Evolutionary conservation across 2,797 vertebrate species (phyloP).

Genomic region (Aplochiton taeniatus): DNA sequence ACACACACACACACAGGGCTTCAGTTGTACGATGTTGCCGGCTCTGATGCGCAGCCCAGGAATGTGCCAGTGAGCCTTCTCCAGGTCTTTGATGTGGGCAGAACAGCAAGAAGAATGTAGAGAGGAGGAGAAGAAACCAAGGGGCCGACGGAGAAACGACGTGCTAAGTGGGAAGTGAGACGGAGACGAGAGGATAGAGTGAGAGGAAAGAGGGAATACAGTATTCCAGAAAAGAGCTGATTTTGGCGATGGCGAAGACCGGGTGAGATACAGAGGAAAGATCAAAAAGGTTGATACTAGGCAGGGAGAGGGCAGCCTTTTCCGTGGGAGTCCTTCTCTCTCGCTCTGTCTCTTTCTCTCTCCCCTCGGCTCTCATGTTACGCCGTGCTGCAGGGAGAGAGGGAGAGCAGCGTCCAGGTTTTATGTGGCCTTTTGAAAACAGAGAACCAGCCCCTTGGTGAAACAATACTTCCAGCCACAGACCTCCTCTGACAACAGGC

Average conservation of each 20-base stretch:
- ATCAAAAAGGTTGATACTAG: slow-evolving; percentile 34
- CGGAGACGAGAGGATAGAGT: slow-evolving; percentile 39
- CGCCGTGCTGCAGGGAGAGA: slow-evolving; percentile 59
- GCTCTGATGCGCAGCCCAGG: slow-evolving; percentile 59
- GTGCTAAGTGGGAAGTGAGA: slow-evolving; percentile 34
- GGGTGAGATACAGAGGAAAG: slow-evolving; percentile 47
- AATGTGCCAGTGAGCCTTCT: slow-evolving; percentile 70
- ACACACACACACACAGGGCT: slow-evolving; percentile 62
- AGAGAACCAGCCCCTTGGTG: slow-evolving; percentile 65
- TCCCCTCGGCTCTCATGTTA: slow-evolving; percentile 70
- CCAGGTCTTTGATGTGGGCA: slow-evolving; percentile 76
- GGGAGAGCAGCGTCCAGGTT: slow-evolving; percentile 62
- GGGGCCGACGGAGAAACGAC: neutral
- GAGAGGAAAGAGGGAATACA: slow-evolving; percentile 2
- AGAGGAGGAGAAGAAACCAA: slow-evolving; percentile 51
- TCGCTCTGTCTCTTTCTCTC: slow-evolving; percentile 42
- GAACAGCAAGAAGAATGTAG: slow-evolving; percentile 55
- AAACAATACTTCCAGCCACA: slow-evolving; percentile 69
- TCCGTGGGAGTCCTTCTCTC: slow-evolving; percentile 13
- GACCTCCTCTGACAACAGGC: slow-evolving; percentile 59
- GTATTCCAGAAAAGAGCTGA: neutral
- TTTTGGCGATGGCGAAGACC: slow-evolving; percentile 50
- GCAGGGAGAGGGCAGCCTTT: slow-evolving; percentile 33
- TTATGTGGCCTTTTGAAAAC: slow-evolving; percentile 74
- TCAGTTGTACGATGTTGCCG: slow-evolving; percentile 28